Evolutionary conservation across 37 sponge, comb jelly and placozoan genomes (phyloP).

Genomic region (Theonella swinhoei): DNA sequence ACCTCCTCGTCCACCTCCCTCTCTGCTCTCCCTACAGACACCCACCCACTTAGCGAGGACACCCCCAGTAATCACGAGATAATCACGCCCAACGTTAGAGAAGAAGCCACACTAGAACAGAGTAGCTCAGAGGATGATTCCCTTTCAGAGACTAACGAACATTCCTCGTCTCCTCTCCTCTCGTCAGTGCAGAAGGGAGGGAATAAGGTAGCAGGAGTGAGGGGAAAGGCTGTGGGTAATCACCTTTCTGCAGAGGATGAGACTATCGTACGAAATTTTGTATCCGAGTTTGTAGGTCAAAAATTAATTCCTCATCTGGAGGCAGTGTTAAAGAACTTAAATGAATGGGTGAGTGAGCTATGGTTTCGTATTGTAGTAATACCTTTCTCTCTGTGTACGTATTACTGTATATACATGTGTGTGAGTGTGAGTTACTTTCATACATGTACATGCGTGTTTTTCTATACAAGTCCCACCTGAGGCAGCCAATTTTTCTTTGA

Average conservation of each 20-base stretch:
- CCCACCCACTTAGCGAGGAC: neutral
- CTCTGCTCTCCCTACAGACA: neutral
- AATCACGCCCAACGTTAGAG: constrained; percentile 23
- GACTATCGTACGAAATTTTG: constrained; percentile 55
- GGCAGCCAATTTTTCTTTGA: no score
- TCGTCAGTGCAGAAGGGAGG: neutral
- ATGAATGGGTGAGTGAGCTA: constrained; percentile 56
- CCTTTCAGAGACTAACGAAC: neutral
- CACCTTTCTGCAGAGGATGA: constrained; percentile 67
- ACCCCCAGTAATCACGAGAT: neutral
- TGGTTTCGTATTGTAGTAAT: no score
- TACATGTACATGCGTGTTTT: neutral
- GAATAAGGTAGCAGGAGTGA: neutral
- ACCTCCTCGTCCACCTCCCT: neutral
- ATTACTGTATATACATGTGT: no score
- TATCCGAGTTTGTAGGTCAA: constrained; percentile 44
- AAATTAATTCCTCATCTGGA: constrained; percentile 56
- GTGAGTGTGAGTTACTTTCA: no score
- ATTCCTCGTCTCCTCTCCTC: neutral
- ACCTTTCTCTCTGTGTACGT: no score
- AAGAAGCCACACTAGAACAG: constrained; percentile 41
- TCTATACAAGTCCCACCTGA: no score
- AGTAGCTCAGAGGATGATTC: neutral
- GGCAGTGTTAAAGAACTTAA: constrained; percentile 55
- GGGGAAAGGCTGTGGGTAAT: constrained; percentile 34